Evolutionary conservation across 2,113 vertebrate genomes (phyloP), one percentile per base, ranked within the genome.

Genomic region (Cyprinodon brontotheroides): DNA sequence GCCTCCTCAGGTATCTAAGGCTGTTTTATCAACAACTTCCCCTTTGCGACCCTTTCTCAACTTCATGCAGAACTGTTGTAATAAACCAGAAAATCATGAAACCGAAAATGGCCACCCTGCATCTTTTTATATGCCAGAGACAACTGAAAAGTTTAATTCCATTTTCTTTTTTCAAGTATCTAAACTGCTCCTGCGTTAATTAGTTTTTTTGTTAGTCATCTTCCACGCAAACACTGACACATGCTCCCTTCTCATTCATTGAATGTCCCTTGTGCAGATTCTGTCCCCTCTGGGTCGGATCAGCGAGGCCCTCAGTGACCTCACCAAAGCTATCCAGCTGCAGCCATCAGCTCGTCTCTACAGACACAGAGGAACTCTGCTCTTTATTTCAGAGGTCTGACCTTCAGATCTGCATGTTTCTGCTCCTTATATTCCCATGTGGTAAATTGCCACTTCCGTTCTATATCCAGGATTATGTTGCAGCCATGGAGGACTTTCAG

Each of bases 311-410:
- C 91, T 99, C 84, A 94, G 92, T 41, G 98, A 99, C 60, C 95
- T 99, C 82, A 98, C 95, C 74, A 98, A 95, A 95, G 98, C 98
- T 83, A 97, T 99, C 85, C 96, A 97, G 74, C 94, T 99, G 7
- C 96, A 98, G 71, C 97, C 97, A 3, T 99, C 97, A 0, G 97
- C 98, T 9, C 95, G 96, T 15, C 95, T 99, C 29, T 99, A 97
- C 91, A 93, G 96, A 68, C 97, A 99, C 87, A 93, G 98, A 79
- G 97, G 97, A 66, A 99, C 97, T 0, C 94, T 99, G 80, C 92
- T 97, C 83, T 99, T 99, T 91, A 97, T 99, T 70, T 99, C 97
- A n/a, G 98, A 99, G 96, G 98, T 97, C 10, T 10, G 77, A n/a
- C 11, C 11, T 0, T 69, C 57, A 45, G 0, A 2, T 29, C 36